Base-by-base conservation (phyloP, 2,113 vertebrate species). In the Aplodontia rufa region DNA sequence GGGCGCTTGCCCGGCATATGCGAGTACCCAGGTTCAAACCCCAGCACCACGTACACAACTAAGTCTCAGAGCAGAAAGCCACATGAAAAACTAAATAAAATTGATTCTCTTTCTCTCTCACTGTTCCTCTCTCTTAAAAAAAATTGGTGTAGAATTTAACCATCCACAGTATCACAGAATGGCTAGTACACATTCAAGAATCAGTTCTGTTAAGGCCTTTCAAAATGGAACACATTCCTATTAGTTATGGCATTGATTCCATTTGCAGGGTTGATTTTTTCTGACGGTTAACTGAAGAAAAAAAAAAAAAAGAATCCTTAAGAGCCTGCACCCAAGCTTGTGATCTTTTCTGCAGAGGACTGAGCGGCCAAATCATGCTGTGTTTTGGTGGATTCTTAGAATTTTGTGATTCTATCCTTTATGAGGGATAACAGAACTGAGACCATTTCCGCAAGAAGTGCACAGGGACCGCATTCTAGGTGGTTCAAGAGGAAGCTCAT, bases 161-260 rank as follows among this genome's bases (percentile, higher is more conserved):
- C 6, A 78, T 93, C 20, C 79, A 45, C 74, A 78, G 20, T 64
- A 30, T 58, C 58, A 75, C 58, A 91, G 88, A 47, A 85, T 10
- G 58, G 80, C 82, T 94, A 83, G 87, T 51, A 80, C 45, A 66
- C 45, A 87, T 64, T 30, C 10, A 30, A 85, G 87, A 51, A 75
- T 91, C 53, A 82, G 37, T 83, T 90, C 51, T 64, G 20, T 88
- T 75, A 51, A 81, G 72, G 26, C 35, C 60, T 81, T 83, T 85
- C 40, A 90, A 97, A 96, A 92, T 87, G 19, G 53, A 88, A 93
- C 74, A 55, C 37, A 53, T n/a, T 87, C 53, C 66, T 95, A 82
- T 87, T 58, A 68, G 72, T 92, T 64, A 75, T 4, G 53, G 24
- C 82, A 85, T 96, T 55, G 30, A 11, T 96, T 92, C 71, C 87